Percentiles rank a stretch among this genome's conserved stretches.
Evolutionary conservation across 1,140 invertebrate genomes (phyloP).

Genomic region (Diabrotica virgifera): DNA sequence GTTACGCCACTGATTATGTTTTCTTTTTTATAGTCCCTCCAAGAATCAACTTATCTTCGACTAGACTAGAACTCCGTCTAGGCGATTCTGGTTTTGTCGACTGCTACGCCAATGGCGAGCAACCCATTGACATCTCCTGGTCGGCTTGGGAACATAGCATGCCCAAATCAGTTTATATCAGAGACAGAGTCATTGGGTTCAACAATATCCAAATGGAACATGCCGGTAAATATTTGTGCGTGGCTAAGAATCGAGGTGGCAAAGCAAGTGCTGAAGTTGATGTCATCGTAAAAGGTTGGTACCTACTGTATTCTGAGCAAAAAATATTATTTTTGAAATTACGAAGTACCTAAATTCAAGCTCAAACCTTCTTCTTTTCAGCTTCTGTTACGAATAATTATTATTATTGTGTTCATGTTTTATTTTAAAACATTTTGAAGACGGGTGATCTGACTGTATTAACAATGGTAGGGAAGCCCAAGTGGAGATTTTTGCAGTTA

Average conservation of each 20-base stretch:
- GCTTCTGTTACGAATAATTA: too few species aligned
- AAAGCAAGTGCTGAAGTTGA: slow-evolving; percentile 72
- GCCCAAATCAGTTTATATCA: slow-evolving; percentile 58
- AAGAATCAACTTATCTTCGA: slow-evolving; percentile 68
- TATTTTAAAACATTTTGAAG: too few species aligned
- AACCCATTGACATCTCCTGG: slow-evolving; percentile 79
- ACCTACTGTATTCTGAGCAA: too few species aligned
- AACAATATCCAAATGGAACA: slow-evolving; percentile 73
- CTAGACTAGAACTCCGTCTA: slow-evolving; percentile 68
- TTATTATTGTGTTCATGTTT: too few species aligned
- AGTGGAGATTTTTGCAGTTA: too few species aligned
- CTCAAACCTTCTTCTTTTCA: too few species aligned
- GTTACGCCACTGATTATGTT: too few species aligned
- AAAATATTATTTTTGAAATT: too few species aligned
- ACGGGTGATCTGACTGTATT: too few species aligned
- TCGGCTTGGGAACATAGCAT: slow-evolving; percentile 61
- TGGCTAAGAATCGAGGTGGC: too few species aligned
- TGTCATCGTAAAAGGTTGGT: slow-evolving; percentile 79
- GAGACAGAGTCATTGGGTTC: slow-evolving; percentile 62
- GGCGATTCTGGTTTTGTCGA: slow-evolving; percentile 73
- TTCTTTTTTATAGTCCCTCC: slow-evolving; percentile 54
- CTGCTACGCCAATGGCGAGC: slow-evolving; percentile 73
- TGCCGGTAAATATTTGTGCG: slow-evolving; percentile 79
- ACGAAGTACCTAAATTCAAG: too few species aligned
- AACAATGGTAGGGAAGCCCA: too few species aligned